A percentile compares a stretch with the other conserved stretches of the same genome.
Evolutionary conservation across 2,113 vertebrate genomes (phyloP).

Genomic region (Myrmophylax atrothorax): DNA sequence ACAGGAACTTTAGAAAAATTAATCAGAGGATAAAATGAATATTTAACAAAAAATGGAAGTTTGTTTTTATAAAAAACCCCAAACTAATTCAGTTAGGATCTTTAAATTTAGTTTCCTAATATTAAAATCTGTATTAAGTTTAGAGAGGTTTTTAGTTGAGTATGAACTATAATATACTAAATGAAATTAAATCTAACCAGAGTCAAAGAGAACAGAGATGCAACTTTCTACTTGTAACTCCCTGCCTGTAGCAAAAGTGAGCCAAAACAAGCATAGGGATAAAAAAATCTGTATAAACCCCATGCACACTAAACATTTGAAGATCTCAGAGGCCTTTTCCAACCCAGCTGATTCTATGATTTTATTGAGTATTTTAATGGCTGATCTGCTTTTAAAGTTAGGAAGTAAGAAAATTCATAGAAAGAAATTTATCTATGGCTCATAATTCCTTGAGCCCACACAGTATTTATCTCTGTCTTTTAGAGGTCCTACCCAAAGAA

Average conservation of each 20-base stretch:
- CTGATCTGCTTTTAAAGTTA: not conserved
- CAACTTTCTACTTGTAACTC: not conserved
- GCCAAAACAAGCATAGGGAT: not conserved
- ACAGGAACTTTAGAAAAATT: not conserved
- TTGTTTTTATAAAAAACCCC: too few relatives aligned
- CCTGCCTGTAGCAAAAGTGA: not conserved
- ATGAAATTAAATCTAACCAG: not conserved
- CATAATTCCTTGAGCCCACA: not conserved
- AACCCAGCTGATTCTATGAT: too few relatives aligned
- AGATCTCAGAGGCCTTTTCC: too few relatives aligned
- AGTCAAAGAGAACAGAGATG: not conserved
- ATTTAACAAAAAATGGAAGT: not conserved
- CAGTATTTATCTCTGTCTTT: not conserved
- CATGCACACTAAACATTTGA: fast-evolving
- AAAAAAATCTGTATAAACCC: not conserved
- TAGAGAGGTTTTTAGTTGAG: not conserved
- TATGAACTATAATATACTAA: not conserved
- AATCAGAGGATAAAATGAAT: not conserved
- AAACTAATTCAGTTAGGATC: not conserved
- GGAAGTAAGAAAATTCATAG: not conserved
- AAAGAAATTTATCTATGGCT: not conserved
- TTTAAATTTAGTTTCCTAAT: not conserved
- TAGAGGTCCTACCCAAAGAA: not conserved
- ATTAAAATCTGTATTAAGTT: not conserved
- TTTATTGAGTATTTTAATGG: not conserved